phyloP scores from a whole-genome alignment of 2,888 invertebrate genomes.

The Cataglyphis livida region DNA sequence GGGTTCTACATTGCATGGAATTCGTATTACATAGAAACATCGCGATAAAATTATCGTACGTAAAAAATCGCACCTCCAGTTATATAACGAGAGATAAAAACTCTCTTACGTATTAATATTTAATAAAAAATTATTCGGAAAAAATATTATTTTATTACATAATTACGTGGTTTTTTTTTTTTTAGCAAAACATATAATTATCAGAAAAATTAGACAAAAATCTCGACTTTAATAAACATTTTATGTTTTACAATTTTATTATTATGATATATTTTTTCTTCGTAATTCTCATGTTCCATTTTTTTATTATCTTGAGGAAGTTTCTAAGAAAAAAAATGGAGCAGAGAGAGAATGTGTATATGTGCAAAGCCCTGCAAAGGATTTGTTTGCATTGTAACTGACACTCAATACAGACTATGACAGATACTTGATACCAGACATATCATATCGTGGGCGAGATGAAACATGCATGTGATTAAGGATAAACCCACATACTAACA shows the following conservation, averaged over 20 bases:
- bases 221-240: neutral
- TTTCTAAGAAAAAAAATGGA: neutral
- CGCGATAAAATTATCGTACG: neutral
- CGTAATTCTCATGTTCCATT: neutral
- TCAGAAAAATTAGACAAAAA: neutral
- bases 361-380: neutral
- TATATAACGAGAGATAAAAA: neutral
- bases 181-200: neutral
- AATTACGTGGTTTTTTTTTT: neutral
- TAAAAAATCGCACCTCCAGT: neutral
- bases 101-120: neutral
- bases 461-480: slow-evolving; percentile 27
- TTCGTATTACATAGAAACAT: neutral
- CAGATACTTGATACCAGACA: slow-evolving; percentile 29
- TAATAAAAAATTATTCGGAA: neutral
- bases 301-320: neutral
- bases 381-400: slow-evolving; percentile 19
- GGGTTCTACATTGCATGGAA: slow-evolving; percentile 41
- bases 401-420: slow-evolving; percentile 12
- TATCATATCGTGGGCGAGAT: neutral
- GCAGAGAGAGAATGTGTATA: neutral
- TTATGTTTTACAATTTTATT: neutral
- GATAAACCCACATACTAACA: slow-evolving; percentile 9
- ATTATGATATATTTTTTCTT: neutral
- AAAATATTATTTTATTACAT: neutral